Evolutionary conservation across 2,888 invertebrate species (phyloP), one percentile per base, ranked within the genome.

Genomic region (Malthinus seriepunctatus): DNA sequence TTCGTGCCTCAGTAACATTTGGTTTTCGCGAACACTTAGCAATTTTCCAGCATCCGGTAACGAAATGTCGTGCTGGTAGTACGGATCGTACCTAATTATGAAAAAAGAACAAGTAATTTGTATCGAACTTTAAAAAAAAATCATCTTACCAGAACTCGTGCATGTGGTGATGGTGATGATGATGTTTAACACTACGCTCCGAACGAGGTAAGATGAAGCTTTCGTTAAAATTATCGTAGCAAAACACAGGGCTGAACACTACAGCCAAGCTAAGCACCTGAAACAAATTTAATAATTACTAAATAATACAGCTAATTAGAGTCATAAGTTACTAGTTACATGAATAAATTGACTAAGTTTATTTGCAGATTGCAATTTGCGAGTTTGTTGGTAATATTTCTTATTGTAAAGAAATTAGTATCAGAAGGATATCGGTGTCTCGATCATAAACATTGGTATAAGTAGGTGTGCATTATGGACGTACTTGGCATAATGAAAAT

Each of bases 21-120:
- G 86, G 82, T 87, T 87, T 75, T 88, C 85, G 66, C 84, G 83
- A 80, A 78, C 85, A 77, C 79, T 84, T 80, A 79, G 82, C 78
- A 77, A 84, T 71, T 69, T 71, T 47, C 76, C 77, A 37, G 74
- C 69, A 69, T 74, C 67, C 48, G 67, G 65, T 33, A 72, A 63
- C 14, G 68, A 64, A 48, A 67, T 60, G 37, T 70, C 68, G 58
- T 74, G 71, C 48, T 71, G 71, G 62, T 73, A 73, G 58, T 70
- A 71, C 31, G 70, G 66, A 48, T 73, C 72, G 69, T 71, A 67
- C 71, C 74, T 75, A 23, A 2, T 3, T 23, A 3, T 23, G 53
- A 38, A 70, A 63, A 55, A 56, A 55, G 51, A 34, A 45, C 12
- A 10, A 10, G 37, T 49, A 4, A 34, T 14, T 15, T 3, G n/a